Evolutionary conservation across 2,888 invertebrate species (phyloP).

Genomic region (Schizaphis graminum): DNA sequence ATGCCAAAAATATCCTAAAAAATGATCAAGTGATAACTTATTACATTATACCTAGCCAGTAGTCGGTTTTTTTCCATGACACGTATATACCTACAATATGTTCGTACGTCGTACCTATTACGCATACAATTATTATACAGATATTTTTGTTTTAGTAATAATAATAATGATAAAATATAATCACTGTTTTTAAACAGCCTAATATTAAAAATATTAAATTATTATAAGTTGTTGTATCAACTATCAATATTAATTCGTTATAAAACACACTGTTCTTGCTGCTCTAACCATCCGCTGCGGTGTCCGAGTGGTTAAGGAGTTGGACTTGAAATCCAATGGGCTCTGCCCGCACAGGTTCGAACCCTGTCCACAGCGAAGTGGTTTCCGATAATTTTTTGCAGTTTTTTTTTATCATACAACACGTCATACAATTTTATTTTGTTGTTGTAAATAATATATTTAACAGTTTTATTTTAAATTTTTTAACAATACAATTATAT

Average conservation of each 20-base stretch:
- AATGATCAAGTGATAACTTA: too few relatives aligned
- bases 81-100: neutral
- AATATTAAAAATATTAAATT: neutral
- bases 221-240: neutral
- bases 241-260: neutral
- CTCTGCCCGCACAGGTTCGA: constrained; percentile 78
- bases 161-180: neutral
- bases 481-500: neutral
- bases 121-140: neutral
- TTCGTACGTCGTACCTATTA: neutral
- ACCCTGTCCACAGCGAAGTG: constrained; percentile 74
- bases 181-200: neutral
- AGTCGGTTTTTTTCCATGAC: neutral
- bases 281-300: too few relatives aligned
- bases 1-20: too few relatives aligned
- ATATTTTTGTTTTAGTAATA: too few relatives aligned
- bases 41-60: too few relatives aligned
- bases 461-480: neutral
- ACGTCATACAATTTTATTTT: neutral
- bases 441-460: neutral
- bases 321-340: constrained; percentile 79
- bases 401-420: neutral
- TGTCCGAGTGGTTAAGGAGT: constrained; percentile 73
- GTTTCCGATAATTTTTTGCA: neutral
- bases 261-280: neutral